These are phyloP conservation scores for Otolemur crassicaudatus DNA, from an alignment of 2,797 vertebrate species.

Conservation along the genomic window DNA sequence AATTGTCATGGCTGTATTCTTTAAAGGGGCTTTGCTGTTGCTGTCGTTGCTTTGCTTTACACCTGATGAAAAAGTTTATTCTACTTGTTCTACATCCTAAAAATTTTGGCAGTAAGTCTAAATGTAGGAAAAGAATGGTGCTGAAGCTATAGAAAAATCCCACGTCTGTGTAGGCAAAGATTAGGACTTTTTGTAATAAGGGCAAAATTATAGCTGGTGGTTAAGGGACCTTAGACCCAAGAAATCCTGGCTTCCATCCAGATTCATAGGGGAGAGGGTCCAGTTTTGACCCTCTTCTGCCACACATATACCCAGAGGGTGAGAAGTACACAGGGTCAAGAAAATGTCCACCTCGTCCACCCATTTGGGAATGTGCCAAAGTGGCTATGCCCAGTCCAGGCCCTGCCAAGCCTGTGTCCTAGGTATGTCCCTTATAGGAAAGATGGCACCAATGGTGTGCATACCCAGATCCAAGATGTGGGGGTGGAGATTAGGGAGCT, in stretches of 20 bases:
- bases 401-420: background rate
- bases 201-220: background rate
- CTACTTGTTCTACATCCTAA: background rate
- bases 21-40: background rate
- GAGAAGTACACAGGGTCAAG: too few species aligned
- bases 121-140: background rate
- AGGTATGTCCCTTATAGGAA: background rate
- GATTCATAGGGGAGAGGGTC: background rate
- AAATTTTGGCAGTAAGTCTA: background rate
- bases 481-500: background rate
- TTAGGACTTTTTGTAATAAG: background rate
- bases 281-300: background rate
- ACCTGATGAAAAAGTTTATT: background rate
- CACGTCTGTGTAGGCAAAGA: fast-evolving
- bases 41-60: background rate
- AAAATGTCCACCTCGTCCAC: background rate
- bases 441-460: background rate
- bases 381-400: background rate
- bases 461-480: background rate
- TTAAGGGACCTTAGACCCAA: background rate
- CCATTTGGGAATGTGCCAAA: background rate
- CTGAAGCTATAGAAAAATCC: background rate
- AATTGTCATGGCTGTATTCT: background rate
- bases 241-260: background rate
- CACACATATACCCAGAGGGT: fast-evolving